Evolutionary conservation across 2,113 vertebrate genomes (phyloP), one percentile per base, ranked within the genome.

Genomic region (Beaufortia kweichowensis): DNA sequence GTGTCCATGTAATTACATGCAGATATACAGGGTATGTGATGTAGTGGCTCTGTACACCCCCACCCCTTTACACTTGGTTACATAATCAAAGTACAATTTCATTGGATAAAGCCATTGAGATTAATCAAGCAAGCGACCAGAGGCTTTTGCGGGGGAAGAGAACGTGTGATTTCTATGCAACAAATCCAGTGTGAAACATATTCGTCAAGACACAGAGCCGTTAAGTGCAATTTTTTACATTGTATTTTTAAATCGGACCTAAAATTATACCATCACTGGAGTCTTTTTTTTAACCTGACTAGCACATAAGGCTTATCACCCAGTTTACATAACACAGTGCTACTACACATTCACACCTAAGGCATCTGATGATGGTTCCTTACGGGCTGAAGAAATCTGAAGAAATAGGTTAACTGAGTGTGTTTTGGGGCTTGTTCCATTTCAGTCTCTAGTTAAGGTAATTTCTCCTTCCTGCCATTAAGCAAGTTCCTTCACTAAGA

Each of bases 61-160:
- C 17, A 21, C 35, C 41, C 7, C 21, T 46, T n/a, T 24, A 60
- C 43, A 23, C 11, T 46, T 17, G 3, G 55, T 78, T 78, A 70
- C 39, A 71, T 77, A 72, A 81, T 72, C 74, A 65, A 59, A 66
- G 61, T 48, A 65, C 43, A 76, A 57, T 64, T 75, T 70, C 43
- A 63, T 64, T 71, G 73, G 57, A 64, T 57, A 43, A 41, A 57
- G 46, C 65, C 15, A 65, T 31, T 46, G 63, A 43, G 65, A 57
- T 46, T 76, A 56, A 70, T 28, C 57, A 69, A 39, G 23, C 61
- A 43, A 55, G 48, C 43, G 53, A 66, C 46, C 74, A 63, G 62
- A 28, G 61, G 31, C 31, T 55, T 11, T 61, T 46, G 35, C 28
- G 3, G 24, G 23, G 7, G 39, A 73, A 35, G 15, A 19, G 14